Base-by-base conservation (phyloP, 2,797 vertebrate species). In the Sarcoramphus papa region DNA sequence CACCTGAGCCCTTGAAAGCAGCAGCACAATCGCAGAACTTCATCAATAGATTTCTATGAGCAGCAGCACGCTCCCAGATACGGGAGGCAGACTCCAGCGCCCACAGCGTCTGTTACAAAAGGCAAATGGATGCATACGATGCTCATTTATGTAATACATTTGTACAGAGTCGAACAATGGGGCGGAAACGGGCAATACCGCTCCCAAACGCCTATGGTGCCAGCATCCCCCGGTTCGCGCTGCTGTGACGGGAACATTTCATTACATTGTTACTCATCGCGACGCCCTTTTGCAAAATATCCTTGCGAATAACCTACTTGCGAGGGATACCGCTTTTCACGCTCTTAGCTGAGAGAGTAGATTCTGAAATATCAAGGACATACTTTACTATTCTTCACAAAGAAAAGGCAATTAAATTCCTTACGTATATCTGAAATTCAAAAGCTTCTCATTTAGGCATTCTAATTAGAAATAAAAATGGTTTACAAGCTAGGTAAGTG, bases 121-220 rank as follows among this genome's bases (percentile, higher is more conserved):
- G 41, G 31, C 70, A 53, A 23, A 30, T 1, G 10, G 31, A 22
- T 43, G 14, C 37, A 24, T 3, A 3, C 0, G 1, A 17, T 22
- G 7, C 28, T 73, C 35, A 21, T 14, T 54, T 6, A 27, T 47
- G 27, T 27, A 14, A 48, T 6, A 24, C 9, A 7, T 7, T 23
- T 16, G 74, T 17, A 31, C 21, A 12, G 40, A 40, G 27, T 6
- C 41, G 51, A 16, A 33, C 43, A 22, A 24, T 4, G 41, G 25
- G 27, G 10, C 51, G n/a, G 75, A 50, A 65, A 35, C 24, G 53
- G 47, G 59, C 67, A 80, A 37, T 7, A 14, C 21, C 13, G 53
- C 64, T 30, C 57, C 35, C 22, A 48, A 79, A 54, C 3, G 33
- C 40, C n/a, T 5, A 0, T 12, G 28, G 33, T 27, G 16, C 2